These are phyloP conservation scores for Drosophila yakuba DNA, from an alignment of 1,140 invertebrate genomes.

Conservation along the genomic window DNA sequence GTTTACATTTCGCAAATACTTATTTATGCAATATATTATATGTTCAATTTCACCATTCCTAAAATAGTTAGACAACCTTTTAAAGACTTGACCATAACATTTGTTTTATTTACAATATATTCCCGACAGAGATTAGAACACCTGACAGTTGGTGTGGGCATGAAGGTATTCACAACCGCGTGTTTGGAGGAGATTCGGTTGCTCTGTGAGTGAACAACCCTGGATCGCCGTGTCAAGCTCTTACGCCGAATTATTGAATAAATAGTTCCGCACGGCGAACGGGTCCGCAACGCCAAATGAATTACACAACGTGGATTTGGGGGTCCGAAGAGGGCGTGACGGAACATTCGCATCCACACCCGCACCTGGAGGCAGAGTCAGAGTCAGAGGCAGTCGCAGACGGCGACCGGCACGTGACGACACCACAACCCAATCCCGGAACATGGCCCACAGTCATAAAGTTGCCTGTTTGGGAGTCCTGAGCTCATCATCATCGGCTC, in stretches of 20 bases:
- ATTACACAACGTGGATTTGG: slow-evolving; percentile 59
- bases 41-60: too few species aligned
- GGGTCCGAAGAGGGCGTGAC: not conserved
- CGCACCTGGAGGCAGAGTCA: slow-evolving; percentile 1
- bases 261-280: slow-evolving; percentile 72
- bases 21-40: too few species aligned
- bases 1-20: too few species aligned
- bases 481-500: slow-evolving; percentile 78
- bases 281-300: slow-evolving; percentile 59
- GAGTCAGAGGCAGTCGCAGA: slow-evolving; percentile 14
- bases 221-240: slow-evolving; percentile 83
- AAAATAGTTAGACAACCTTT: too few species aligned
- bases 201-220: not conserved
- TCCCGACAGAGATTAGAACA: not conserved
- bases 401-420: slow-evolving; percentile 47
- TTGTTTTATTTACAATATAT: not conserved
- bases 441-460: slow-evolving; percentile 61
- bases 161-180: not conserved
- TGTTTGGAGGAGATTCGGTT: not conserved
- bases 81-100: too few species aligned
- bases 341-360: slow-evolving; percentile 22
- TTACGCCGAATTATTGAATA: slow-evolving; percentile 75
- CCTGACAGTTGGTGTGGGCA: not conserved
- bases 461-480: slow-evolving; percentile 58
- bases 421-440: slow-evolving; percentile 17